These are phyloP conservation scores for Dioctria linearis DNA, from an alignment of 2,888 invertebrate species.

Conservation along the genomic window DNA sequence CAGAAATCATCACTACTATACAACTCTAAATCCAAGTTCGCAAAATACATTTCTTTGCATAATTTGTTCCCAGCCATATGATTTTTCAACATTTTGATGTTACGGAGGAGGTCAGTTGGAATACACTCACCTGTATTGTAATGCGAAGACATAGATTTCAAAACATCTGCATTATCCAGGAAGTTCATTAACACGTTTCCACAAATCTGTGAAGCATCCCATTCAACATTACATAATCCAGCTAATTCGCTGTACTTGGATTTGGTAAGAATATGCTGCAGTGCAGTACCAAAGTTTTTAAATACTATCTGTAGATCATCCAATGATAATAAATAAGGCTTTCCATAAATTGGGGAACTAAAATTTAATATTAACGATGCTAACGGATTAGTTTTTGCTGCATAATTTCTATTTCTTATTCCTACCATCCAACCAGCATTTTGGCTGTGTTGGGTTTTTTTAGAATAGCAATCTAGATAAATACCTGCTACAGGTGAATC, in stretches of 20 bases:
- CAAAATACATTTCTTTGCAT: slow-evolving; percentile 85
- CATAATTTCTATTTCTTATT: slow-evolving; percentile 79
- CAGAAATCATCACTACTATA: slow-evolving; percentile 86
- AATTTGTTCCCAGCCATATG: slow-evolving; percentile 87
- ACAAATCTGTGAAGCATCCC: slow-evolving; percentile 91
- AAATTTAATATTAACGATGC: slow-evolving; percentile 90
- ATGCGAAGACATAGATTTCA: slow-evolving; percentile 81
- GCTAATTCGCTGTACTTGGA: slow-evolving; percentile 88
- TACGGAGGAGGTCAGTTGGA: slow-evolving; percentile 77
- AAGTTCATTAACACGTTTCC: slow-evolving; percentile 88
- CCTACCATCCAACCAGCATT: slow-evolving; percentile 83
- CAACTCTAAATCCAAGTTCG: slow-evolving; percentile 87
- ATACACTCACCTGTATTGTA: slow-evolving; percentile 81
- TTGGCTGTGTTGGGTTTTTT: slow-evolving; percentile 72
- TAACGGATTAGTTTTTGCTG: slow-evolving; percentile 79
- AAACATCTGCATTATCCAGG: slow-evolving; percentile 78
- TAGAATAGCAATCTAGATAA: slow-evolving; percentile 86
- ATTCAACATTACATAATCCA: slow-evolving; percentile 90
- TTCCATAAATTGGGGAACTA: slow-evolving; percentile 75
- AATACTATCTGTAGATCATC: slow-evolving; percentile 84
- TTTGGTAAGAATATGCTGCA: slow-evolving; percentile 89
- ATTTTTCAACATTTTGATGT: slow-evolving; percentile 76
- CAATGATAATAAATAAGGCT: slow-evolving; percentile 82
- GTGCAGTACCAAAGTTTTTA: slow-evolving; percentile 87
- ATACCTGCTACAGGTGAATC: slow-evolving; percentile 82